These are phyloP conservation scores for Lomographa bimaculata DNA, from an alignment of 2,888 invertebrate species.

Conservation along the genomic window DNA sequence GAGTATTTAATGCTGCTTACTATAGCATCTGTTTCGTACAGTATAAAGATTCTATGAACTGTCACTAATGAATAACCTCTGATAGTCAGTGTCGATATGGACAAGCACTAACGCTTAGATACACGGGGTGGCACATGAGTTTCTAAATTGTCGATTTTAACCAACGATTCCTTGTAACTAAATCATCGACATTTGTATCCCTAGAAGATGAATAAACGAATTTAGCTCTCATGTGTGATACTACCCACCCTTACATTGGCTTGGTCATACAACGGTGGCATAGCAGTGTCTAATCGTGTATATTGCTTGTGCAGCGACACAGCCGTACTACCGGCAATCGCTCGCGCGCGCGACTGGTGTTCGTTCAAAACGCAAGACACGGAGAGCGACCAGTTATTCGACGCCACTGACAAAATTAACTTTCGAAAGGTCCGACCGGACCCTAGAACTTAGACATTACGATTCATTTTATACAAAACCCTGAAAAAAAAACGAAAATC, in stretches of 20 bases:
- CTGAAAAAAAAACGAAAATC: conserved; percentile 48
- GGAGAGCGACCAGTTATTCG: conserved; percentile 56
- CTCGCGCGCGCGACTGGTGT: conserved; percentile 78
- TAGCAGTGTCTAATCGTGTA: conserved; percentile 46
- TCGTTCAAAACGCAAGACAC: conserved; percentile 53
- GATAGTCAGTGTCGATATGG: neutral
- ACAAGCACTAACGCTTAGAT: conserved; percentile 11
- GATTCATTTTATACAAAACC: conserved; percentile 67
- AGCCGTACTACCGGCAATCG: conserved; percentile 73
- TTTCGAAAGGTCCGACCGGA: conserved; percentile 64
- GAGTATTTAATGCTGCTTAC: too few species aligned
- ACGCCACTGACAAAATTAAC: conserved; percentile 57
- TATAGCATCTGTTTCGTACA: too few species aligned
- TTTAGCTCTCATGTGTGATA: conserved; percentile 9
- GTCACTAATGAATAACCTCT: too few species aligned
- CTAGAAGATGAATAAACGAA: neutral
- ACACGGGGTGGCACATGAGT: conserved; percentile 5
- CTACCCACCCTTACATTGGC: conserved; percentile 18
- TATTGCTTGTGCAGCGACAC: conserved; percentile 75
- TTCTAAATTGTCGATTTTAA: conserved; percentile 1
- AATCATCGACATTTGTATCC: neutral
- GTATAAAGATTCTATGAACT: too few species aligned
- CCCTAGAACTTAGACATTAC: conserved; percentile 48
- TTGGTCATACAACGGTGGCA: conserved; percentile 27
- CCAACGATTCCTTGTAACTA: neutral